Conservation (phyloP, 2,888 invertebrate genomes). For the Mesorhabditis sp. region DNA sequence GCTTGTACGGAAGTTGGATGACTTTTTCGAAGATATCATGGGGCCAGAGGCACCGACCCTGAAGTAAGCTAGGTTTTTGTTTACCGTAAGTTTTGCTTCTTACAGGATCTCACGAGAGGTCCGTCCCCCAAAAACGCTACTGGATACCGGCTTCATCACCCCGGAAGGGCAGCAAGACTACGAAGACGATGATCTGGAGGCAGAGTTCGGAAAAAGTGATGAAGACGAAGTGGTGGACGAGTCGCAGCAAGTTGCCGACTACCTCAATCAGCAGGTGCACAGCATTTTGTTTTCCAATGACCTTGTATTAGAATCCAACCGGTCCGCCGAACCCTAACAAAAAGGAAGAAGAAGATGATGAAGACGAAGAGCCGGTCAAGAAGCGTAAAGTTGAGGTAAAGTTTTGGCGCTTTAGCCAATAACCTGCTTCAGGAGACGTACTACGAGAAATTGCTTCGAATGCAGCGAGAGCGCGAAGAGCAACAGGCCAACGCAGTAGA, state of each 20-base stretch:
- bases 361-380: conserved; percentile 16
- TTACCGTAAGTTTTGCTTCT: neutral
- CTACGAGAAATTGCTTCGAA: conserved; percentile 28
- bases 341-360: neutral
- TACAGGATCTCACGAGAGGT: conserved; percentile 27
- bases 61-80: conserved; percentile 7
- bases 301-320: neutral
- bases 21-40: conserved; percentile 15
- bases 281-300: neutral
- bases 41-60: conserved; percentile 21
- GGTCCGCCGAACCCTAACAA: conserved; percentile 10
- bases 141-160: conserved; percentile 27
- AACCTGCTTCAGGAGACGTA: conserved; percentile 21
- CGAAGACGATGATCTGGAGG: conserved; percentile 14
- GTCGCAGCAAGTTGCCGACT: neutral
- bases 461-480: conserved; percentile 22
- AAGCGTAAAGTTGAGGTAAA: conserved; percentile 16
- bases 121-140: conserved; percentile 34
- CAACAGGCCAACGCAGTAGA: conserved; percentile 8
- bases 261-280: conserved; percentile 12
- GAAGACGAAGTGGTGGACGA: conserved; percentile 23
- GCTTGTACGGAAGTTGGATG: conserved; percentile 12
- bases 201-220: neutral
- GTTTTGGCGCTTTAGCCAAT: conserved; percentile 5
- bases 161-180: conserved; percentile 24